Evolutionary conservation across 2,113 vertebrate species (phyloP).

Genomic region (Calidris pygmaea): DNA sequence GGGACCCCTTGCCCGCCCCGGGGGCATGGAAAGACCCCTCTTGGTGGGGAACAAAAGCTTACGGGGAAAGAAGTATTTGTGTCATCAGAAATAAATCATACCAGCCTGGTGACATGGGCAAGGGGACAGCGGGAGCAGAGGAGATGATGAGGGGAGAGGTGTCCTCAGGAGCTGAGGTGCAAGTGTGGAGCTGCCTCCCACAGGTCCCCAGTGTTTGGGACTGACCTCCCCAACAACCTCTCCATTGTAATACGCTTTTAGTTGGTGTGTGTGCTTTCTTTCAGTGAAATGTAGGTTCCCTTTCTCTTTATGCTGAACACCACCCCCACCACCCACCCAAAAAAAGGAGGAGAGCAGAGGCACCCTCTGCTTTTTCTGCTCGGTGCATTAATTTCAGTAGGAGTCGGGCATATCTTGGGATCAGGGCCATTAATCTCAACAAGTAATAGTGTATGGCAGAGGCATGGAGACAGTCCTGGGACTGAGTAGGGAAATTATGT

Average conservation of each 20-base stretch:
- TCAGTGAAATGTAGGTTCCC: not conserved
- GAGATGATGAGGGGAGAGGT: not conserved
- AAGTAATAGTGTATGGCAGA: not conserved
- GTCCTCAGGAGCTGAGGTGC: not conserved
- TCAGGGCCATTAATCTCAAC: not conserved
- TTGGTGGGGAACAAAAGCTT: constrained; percentile 26
- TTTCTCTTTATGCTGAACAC: not conserved
- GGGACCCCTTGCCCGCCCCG: not conserved
- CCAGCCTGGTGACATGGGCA: not conserved
- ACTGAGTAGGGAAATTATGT: not conserved
- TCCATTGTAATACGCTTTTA: not conserved
- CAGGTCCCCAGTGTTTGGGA: not conserved
- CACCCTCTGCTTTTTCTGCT: not conserved
- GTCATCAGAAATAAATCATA: not conserved
- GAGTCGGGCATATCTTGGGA: not conserved
- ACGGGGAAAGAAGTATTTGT: not conserved
- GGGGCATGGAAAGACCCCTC: not conserved
- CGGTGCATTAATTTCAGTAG: not conserved
- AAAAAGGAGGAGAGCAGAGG: not conserved
- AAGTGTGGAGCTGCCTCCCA: not conserved
- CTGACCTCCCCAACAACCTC: not conserved
- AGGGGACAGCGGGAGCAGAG: not conserved
- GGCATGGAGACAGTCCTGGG: not conserved
- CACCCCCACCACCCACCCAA: fast-evolving
- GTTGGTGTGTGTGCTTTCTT: not conserved